phyloP scores from a whole-genome alignment of 2,113 vertebrate genomes.

The Mormyrus iriodes region DNA sequence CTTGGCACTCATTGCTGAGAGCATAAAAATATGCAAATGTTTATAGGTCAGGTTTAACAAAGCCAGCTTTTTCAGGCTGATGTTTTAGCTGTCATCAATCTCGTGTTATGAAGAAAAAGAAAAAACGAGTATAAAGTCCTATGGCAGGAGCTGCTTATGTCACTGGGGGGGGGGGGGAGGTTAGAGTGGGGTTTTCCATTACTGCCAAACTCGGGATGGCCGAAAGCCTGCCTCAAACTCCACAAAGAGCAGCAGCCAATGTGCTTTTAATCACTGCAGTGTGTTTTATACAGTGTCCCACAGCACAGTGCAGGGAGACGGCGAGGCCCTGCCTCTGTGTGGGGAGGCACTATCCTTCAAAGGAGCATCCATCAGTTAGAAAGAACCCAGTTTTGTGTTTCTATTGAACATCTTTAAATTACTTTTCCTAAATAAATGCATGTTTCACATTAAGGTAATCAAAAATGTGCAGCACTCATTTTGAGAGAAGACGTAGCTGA shows the following conservation, averaged over 20 bases:
- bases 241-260: neutral
- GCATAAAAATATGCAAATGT: neutral
- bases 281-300: neutral
- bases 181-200: neutral
- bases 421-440: neutral
- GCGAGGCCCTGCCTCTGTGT: neutral
- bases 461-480: neutral
- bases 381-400: neutral
- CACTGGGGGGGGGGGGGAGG: neutral
- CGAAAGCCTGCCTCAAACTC: constrained; percentile 1
- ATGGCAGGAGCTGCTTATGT: neutral
- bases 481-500: neutral
- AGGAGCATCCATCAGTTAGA: neutral
- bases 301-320: neutral
- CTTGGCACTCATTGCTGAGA: neutral
- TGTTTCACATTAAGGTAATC: neutral
- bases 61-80: neutral
- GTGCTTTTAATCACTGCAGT: constrained; percentile 13
- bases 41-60: neutral
- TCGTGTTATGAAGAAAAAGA: neutral
- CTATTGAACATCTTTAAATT: constrained; percentile 2
- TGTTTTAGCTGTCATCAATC: neutral
- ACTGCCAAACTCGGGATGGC: neutral
- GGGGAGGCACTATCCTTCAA: neutral
- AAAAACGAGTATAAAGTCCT: neutral